Base-by-base conservation (phyloP, 1,140 invertebrate genomes). In the Drosophila quadrilineata region DNA sequence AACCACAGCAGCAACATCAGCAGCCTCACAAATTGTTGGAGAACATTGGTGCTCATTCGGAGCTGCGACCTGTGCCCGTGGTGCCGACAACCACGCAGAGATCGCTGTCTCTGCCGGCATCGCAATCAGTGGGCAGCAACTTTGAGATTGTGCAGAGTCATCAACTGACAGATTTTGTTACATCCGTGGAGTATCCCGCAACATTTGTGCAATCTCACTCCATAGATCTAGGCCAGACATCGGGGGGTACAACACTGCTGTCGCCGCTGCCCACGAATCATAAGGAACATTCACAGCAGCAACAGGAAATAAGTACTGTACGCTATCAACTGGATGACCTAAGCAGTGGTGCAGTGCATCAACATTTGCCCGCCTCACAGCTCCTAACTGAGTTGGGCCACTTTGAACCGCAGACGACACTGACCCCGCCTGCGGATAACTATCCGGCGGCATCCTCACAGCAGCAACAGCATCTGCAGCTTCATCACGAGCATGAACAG, bases 151-250 rank as follows among this genome's bases (percentile, higher is more conserved):
- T 91, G 35, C 91, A 92, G 63, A 93, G 93, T 85, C 89, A 94
- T 48, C 91, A 92, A 38, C 50, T 94, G 22, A 92, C 91, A 9
- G 93, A 93, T 70, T 94, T 91, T 75, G 90, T 93, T 8, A 92
- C 93, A 29, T 92, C 92, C 10, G 89, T 94, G 59, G 93, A 94
- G 67, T 93, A 94, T 89, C 93, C 93, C 5, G 90, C 92, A 9
- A 92, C 91, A 31, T 89, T 92, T 41, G 91, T 93, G 38, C 92
- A 93, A 65, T 93, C 93, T 24, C 93, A 93, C 50, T 69, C 93
- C 19, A 91, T 94, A 28, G 93, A 94, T 60, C 24, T 89, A 10
- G 77, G 70, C 6, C 33, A 63, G 31, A 14, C 35, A 12, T 8
- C 40, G 10, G 3, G 49, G 6, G 12, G 10, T 6, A 19, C 33